A percentile compares a stretch with the other conserved stretches of the same genome.
Evolutionary conservation across 53 echinoderm and acorn worm genomes (phyloP).

Genomic region (Luidia sarsii): DNA sequence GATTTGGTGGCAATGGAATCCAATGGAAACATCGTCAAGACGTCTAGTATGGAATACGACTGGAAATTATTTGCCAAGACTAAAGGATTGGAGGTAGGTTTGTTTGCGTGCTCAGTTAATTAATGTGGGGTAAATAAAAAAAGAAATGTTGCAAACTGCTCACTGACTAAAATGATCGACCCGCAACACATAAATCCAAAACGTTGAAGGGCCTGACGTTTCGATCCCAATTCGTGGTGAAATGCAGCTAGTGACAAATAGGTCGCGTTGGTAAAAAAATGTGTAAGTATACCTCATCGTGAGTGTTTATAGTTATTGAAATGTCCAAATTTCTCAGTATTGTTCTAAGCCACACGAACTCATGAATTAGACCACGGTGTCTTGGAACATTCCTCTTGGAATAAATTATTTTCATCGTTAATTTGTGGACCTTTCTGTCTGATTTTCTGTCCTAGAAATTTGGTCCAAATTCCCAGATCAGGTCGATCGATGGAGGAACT

Average conservation of each 20-base stretch:
- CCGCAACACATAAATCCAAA: background rate
- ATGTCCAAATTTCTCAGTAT: background rate
- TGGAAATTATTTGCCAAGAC: background rate
- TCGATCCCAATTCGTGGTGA: background rate
- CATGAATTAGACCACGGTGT: too few relatives aligned
- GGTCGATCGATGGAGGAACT: constrained; percentile 3
- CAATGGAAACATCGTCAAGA: too few relatives aligned
- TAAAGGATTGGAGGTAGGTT: background rate
- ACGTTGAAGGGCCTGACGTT: too few relatives aligned
- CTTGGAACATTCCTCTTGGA: too few relatives aligned
- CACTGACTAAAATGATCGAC: background rate
- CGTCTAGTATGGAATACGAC: background rate
- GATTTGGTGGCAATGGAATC: too few relatives aligned
- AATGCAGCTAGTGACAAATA: background rate
- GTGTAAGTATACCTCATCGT: background rate
- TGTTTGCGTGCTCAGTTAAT: background rate
- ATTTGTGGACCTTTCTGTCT: too few relatives aligned
- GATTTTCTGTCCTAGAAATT: background rate
- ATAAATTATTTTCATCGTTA: too few relatives aligned
- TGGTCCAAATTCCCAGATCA: constrained; percentile 1
- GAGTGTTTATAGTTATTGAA: background rate
- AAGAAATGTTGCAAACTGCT: background rate
- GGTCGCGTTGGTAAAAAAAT: background rate
- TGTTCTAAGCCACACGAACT: too few relatives aligned
- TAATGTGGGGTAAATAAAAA: background rate